Evolutionary conservation across 2,113 vertebrate genomes (phyloP).

Genomic region (Tetrao urogallus): DNA sequence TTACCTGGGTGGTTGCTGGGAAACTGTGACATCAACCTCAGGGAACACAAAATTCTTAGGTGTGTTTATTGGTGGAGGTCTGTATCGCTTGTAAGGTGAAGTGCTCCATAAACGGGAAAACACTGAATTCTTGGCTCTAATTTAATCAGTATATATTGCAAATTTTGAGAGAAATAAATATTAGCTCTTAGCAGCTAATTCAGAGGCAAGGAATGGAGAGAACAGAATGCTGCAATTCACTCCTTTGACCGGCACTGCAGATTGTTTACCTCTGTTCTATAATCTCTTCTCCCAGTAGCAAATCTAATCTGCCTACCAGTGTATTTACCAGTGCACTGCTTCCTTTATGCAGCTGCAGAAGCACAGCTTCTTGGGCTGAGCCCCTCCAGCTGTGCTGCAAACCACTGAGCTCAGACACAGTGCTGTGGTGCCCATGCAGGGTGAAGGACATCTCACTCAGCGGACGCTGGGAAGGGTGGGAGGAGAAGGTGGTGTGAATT

Average conservation of each 20-base stretch:
- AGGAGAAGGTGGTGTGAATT: accelerated
- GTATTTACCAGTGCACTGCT: not conserved
- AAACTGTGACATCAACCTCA: not conserved
- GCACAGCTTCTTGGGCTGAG: not conserved
- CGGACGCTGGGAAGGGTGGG: too few relatives aligned
- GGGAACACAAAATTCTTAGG: not conserved
- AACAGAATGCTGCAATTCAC: not conserved
- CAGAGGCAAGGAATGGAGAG: not conserved
- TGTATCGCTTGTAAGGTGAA: not conserved
- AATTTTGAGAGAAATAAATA: not conserved
- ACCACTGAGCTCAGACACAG: accelerated
- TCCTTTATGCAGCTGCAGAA: not conserved
- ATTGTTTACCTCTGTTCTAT: not conserved
- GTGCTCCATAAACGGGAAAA: not conserved
- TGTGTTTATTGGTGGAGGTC: not conserved
- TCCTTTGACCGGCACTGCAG: not conserved
- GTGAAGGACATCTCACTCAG: not conserved
- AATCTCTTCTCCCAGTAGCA: not conserved
- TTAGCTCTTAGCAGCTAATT: not conserved
- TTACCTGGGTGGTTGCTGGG: not conserved
- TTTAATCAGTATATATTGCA: not conserved
- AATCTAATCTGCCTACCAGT: not conserved
- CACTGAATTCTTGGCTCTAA: not conserved
- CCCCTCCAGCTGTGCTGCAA: not conserved
- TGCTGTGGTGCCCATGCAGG: accelerated